Evolutionary conservation across 2,113 vertebrate species (phyloP).

Genomic region (Eolophus roseicapilla): DNA sequence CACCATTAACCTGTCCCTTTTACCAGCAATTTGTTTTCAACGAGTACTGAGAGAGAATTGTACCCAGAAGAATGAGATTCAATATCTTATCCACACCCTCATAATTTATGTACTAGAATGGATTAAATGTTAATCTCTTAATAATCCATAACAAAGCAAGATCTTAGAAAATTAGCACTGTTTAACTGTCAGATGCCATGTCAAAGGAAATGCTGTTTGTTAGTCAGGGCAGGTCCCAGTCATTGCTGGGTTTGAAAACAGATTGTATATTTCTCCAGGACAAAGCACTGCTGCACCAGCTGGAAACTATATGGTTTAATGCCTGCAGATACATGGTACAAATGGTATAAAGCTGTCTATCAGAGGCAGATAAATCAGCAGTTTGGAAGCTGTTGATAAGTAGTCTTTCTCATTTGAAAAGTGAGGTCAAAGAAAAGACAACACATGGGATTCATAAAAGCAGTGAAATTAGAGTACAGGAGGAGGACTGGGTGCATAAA

Average conservation of each 20-base stretch:
- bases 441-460: not conserved
- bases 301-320: not conserved
- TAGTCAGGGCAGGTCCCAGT: conserved; percentile 7
- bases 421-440: not conserved
- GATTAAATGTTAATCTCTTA: conserved; percentile 50
- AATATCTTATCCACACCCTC: conserved; percentile 12
- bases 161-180: not conserved
- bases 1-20: not conserved
- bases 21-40: not conserved
- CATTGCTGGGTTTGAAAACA: not conserved
- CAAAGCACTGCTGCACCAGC: conserved; percentile 8
- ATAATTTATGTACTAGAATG: not conserved
- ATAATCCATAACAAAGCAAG: conserved; percentile 38
- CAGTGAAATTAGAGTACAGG: not conserved
- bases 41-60: not conserved
- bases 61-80: not conserved
- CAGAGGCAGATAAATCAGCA: not conserved
- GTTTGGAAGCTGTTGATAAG: conserved; percentile 10
- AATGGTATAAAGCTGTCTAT: not conserved
- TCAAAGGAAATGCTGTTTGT: not conserved
- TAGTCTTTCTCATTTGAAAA: not conserved
- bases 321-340: not conserved
- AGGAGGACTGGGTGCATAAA: not conserved
- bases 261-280: conserved; percentile 12
- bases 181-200: conserved; percentile 1